Percentiles rank a stretch among this genome's conserved stretches.
Conservation (phyloP, 2,888 invertebrate genomes). For the Meandrusa payeni region DNA sequence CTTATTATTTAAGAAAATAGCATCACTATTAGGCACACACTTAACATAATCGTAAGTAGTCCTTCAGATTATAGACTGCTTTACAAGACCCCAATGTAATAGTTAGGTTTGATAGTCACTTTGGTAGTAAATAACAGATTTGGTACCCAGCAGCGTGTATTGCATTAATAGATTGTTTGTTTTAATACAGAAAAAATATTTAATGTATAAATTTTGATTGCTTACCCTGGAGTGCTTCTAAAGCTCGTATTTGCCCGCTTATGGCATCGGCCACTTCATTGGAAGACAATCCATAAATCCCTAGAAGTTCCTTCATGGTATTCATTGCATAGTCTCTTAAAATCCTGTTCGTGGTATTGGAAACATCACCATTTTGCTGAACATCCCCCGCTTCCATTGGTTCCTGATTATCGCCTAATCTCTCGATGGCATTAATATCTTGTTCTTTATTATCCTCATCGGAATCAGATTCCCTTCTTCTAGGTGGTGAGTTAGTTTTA, state of each 20-base stretch:
- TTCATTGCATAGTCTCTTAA: constrained; percentile 89
- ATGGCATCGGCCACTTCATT: constrained; percentile 86
- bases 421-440: constrained; percentile 73
- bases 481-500: constrained; percentile 75
- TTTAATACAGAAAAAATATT: too few species aligned
- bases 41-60: too few species aligned
- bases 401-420: constrained; percentile 59
- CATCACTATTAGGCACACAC: too few species aligned
- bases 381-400: constrained; percentile 52
- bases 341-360: constrained; percentile 80
- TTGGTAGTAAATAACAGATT: too few species aligned
- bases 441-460: constrained; percentile 73
- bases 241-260: constrained; percentile 83
- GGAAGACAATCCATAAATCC: constrained; percentile 87
- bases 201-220: too few species aligned
- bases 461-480: constrained; percentile 75
- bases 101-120: too few species aligned
- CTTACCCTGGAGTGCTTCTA: constrained; percentile 86
- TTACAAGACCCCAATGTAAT: too few species aligned
- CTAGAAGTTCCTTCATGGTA: constrained; percentile 88
- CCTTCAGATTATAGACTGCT: too few species aligned
- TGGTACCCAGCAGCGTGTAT: too few species aligned
- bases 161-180: not conserved
- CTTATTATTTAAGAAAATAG: too few species aligned
- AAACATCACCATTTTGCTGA: constrained; percentile 66